Conservation (phyloP, 2,888 invertebrate genomes). For the Calameuta filiformis region DNA sequence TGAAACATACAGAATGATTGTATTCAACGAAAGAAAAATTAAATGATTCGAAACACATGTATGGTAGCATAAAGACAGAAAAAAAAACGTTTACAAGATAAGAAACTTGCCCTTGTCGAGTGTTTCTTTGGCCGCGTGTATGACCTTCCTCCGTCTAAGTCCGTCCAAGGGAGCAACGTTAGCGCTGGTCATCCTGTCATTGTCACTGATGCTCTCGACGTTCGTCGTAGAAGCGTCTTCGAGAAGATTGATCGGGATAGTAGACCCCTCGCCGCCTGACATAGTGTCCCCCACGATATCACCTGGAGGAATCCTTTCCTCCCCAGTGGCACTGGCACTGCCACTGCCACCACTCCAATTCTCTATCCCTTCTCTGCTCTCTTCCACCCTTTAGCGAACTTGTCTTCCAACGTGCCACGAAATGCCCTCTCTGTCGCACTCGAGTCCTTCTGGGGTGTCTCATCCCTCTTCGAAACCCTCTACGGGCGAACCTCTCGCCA, state of each 20-base stretch:
- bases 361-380: conserved; percentile 7
- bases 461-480: neutral
- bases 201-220: conserved; percentile 42
- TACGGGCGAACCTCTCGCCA: conserved; percentile 29
- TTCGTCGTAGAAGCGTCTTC: conserved; percentile 30
- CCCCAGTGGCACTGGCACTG: conserved; percentile 8
- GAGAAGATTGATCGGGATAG: conserved; percentile 51
- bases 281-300: conserved; percentile 47
- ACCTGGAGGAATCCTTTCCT: conserved; percentile 5
- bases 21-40: neutral
- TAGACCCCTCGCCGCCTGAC: conserved; percentile 65
- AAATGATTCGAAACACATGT: neutral
- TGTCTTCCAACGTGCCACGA: neutral
- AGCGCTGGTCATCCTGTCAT: conserved; percentile 43
- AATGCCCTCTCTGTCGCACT: neutral
- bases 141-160: conserved; percentile 69
- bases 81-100: neutral
- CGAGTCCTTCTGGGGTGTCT: neutral
- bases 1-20: neutral
- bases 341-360: conserved; percentile 7
- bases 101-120: conserved; percentile 69
- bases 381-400: neutral
- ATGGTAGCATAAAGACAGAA: neutral
- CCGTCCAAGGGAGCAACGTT: conserved; percentile 46
- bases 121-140: conserved; percentile 71